A percentile compares a stretch with the other conserved stretches of the same genome.
Evolutionary conservation across 2,888 invertebrate genomes (phyloP).

Genomic region (Fragum whitleyi): DNA sequence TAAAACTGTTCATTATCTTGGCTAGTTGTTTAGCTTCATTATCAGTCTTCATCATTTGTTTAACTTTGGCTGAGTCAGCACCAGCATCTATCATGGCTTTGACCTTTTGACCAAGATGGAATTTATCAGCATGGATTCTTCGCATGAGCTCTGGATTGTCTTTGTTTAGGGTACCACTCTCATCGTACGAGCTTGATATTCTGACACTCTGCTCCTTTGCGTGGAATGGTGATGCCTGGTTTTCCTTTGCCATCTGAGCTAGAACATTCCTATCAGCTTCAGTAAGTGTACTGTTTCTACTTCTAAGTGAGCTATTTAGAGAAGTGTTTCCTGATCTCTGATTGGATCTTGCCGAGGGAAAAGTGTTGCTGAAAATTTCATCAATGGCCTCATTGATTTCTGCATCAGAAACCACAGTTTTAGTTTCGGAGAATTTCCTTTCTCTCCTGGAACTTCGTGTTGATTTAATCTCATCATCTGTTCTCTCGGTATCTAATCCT

Average conservation of each 20-base stretch:
- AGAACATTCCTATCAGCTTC: constrained; percentile 75
- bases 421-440: constrained; percentile 75
- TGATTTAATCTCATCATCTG: constrained; percentile 56
- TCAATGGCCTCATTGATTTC: constrained; percentile 80
- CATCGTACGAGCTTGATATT: constrained; percentile 64
- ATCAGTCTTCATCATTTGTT: constrained; percentile 71
- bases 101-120: constrained; percentile 71
- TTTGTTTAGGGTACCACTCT: constrained; percentile 61
- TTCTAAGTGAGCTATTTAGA: constrained; percentile 49
- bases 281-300: constrained; percentile 73
- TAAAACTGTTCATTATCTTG: constrained; percentile 79
- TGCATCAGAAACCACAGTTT: constrained; percentile 62
- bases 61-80: constrained; percentile 66
- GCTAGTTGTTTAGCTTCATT: constrained; percentile 76
- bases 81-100: constrained; percentile 75
- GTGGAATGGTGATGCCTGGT: constrained; percentile 76
- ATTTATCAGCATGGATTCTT: constrained; percentile 71
- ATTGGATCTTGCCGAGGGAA: constrained; percentile 68
- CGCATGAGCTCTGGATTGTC: constrained; percentile 71
- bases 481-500: constrained; percentile 42
- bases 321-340: constrained; percentile 55
- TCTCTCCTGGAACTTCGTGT: constrained; percentile 67
- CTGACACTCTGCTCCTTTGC: constrained; percentile 61
- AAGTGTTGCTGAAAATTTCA: constrained; percentile 80
- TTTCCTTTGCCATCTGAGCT: constrained; percentile 65